These are phyloP conservation scores for Andrena camellia DNA, from an alignment of 2,888 invertebrate species.

Conservation along the genomic window DNA sequence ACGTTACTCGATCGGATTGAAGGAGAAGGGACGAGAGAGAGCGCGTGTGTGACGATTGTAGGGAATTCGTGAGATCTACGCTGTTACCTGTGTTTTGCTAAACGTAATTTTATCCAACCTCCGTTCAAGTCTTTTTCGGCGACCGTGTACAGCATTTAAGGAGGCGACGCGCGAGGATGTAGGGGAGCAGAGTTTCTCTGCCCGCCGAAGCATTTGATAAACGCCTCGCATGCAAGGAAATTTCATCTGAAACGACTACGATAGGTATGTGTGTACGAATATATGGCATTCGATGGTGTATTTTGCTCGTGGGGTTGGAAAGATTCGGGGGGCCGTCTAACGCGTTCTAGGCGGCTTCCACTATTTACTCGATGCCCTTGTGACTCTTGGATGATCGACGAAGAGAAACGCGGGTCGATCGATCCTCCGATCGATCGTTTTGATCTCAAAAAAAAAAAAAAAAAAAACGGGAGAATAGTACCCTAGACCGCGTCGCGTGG, in stretches of 20 bases:
- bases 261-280: slow-evolving; percentile 35
- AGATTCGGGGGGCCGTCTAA: slow-evolving; percentile 7
- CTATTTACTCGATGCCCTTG: slow-evolving; percentile 11
- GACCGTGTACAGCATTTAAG: slow-evolving; percentile 47
- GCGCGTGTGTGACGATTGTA: not conserved
- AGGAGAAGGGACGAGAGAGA: not conserved
- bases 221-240: slow-evolving; percentile 12
- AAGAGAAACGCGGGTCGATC: slow-evolving; percentile 18
- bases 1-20: slow-evolving; percentile 7
- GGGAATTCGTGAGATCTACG: slow-evolving; percentile 45
- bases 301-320: slow-evolving; percentile 6
- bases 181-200: slow-evolving; percentile 7
- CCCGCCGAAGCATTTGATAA: slow-evolving; percentile 36
- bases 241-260: slow-evolving; percentile 25
- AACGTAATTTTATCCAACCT: slow-evolving; percentile 50
- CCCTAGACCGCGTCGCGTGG: slow-evolving; percentile 35
- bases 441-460: slow-evolving; percentile 46
- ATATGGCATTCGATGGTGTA: slow-evolving; percentile 49
- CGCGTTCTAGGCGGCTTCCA: slow-evolving; percentile 6
- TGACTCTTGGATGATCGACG: slow-evolving; percentile 22
- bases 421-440: slow-evolving; percentile 47
- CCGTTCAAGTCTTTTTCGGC: slow-evolving; percentile 41
- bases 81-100: slow-evolving; percentile 60
- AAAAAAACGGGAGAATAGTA: slow-evolving; percentile 22
- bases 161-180: slow-evolving; percentile 22